Conservation (phyloP, 23 tunicate genomes). For the Trididemnum clinides region DNA sequence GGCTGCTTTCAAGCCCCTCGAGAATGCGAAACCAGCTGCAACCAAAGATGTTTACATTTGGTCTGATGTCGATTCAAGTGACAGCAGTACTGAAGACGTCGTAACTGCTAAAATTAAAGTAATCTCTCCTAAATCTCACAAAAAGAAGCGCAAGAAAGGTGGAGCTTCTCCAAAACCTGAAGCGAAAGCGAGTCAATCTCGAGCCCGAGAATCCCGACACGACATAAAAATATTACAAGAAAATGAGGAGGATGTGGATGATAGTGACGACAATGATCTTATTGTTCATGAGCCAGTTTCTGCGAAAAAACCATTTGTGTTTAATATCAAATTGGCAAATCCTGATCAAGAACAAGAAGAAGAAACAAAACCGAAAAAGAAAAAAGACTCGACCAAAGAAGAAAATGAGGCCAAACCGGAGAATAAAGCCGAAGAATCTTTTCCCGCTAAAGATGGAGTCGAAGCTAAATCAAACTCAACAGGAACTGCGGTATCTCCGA, state of each 20-base stretch:
- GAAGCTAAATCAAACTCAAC: not conserved
- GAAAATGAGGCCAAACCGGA: not conserved
- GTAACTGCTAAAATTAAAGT: not conserved
- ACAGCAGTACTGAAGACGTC: not conserved
- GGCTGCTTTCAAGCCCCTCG: not conserved
- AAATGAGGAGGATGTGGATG: not conserved
- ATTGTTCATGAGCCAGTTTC: slow-evolving; percentile 20
- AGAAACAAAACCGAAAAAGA: not conserved
- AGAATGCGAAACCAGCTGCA: not conserved
- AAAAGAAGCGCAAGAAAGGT: not conserved
- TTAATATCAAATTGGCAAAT: slow-evolving; percentile 44
- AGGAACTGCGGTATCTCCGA: not conserved
- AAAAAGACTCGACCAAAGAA: slow-evolving; percentile 4
- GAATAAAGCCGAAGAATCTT: not conserved
- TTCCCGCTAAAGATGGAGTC: too few species aligned
- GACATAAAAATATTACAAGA: not conserved
- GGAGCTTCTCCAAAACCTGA: not conserved
- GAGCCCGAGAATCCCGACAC: not conserved
- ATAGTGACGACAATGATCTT: slow-evolving; percentile 26
- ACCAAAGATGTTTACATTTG: slow-evolving; percentile 2
- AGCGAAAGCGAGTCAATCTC: not conserved
- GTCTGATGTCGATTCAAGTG: slow-evolving; percentile 18
- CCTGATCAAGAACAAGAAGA: not conserved
- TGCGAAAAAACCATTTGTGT: slow-evolving; percentile 36
- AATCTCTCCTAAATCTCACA: not conserved